Percentiles rank a stretch among this genome's conserved stretches.
Evolutionary conservation across 2,797 vertebrate species (phyloP).

Genomic region (Psittacula derbiana): DNA sequence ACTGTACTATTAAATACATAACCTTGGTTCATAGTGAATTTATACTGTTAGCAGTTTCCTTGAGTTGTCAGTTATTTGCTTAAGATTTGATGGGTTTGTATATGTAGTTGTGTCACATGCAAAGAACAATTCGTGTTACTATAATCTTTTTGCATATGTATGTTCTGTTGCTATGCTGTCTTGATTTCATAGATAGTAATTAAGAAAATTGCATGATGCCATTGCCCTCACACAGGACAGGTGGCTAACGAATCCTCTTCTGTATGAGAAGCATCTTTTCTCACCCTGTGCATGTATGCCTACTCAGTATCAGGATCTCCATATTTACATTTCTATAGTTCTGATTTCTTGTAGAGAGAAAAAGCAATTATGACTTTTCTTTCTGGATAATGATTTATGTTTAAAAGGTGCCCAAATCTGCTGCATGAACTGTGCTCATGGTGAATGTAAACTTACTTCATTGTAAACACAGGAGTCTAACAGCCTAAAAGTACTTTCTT

Average conservation of each 20-base stretch:
- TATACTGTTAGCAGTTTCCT: constrained; percentile 18
- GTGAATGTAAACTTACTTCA: background rate
- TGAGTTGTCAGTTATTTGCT: constrained; percentile 35
- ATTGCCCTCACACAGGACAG: background rate
- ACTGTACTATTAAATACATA: constrained; percentile 39
- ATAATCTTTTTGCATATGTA: background rate
- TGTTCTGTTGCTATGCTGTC: background rate
- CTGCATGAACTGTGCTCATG: background rate
- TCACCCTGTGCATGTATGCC: background rate
- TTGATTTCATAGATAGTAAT: constrained; percentile 20
- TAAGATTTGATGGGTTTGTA: background rate
- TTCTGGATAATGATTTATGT: background rate
- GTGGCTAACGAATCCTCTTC: background rate
- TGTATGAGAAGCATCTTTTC: background rate
- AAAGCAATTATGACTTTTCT: background rate
- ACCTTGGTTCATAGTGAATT: constrained; percentile 29
- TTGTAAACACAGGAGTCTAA: background rate
- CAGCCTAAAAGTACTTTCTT: accelerated
- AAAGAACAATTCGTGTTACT: background rate
- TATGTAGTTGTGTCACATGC: background rate
- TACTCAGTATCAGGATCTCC: background rate
- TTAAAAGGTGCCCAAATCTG: background rate
- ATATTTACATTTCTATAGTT: background rate
- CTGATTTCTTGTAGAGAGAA: background rate
- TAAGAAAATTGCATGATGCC: background rate